Evolutionary conservation across 2,113 vertebrate genomes (phyloP).

Genomic region (Camelus bactrianus): DNA sequence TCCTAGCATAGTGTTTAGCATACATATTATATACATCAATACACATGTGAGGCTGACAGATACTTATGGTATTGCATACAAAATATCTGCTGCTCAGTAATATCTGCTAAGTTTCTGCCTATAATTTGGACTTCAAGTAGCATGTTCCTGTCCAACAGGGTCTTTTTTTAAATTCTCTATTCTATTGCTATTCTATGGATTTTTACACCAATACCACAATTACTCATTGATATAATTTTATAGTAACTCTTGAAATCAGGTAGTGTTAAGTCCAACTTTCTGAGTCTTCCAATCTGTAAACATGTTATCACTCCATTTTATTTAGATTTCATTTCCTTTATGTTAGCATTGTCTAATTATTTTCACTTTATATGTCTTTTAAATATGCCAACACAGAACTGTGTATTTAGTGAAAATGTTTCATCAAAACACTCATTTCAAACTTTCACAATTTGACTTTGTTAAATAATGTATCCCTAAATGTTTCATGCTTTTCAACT

Average conservation of each 20-base stretch:
- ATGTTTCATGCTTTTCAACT: neutral
- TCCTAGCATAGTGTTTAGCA: neutral
- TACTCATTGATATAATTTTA: neutral
- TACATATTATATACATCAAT: neutral
- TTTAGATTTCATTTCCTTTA: conserved; percentile 10
- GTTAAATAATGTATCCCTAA: neutral
- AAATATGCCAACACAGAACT: neutral
- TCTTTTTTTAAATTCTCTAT: neutral
- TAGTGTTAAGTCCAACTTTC: neutral
- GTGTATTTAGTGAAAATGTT: neutral
- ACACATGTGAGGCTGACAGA: neutral
- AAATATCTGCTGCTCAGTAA: neutral
- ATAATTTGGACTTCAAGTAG: neutral
- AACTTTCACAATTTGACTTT: neutral
- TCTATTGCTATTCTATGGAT: neutral
- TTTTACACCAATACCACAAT: neutral
- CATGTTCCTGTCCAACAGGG: neutral
- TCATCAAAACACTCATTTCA: neutral
- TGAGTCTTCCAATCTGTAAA: neutral
- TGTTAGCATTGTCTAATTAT: neutral
- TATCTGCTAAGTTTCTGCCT: conserved; percentile 1
- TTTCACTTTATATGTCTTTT: neutral
- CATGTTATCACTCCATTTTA: neutral
- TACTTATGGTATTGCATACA: neutral
- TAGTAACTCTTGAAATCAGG: neutral